These are phyloP conservation scores for Bubo scandiacus DNA, from an alignment of 2,113 vertebrate species.

Conservation along the genomic window DNA sequence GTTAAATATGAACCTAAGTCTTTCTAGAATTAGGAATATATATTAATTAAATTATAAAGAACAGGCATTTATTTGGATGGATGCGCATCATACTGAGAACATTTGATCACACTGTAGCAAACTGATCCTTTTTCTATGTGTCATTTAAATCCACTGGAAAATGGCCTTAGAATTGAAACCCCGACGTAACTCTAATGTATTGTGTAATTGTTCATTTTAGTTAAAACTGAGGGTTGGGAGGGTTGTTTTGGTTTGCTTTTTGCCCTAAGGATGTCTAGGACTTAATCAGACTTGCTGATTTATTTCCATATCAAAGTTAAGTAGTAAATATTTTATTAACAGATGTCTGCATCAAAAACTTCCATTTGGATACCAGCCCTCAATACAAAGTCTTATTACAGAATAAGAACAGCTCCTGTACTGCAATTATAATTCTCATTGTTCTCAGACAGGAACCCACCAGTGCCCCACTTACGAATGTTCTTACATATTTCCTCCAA, in stretches of 20 bases:
- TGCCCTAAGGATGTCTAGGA: neutral
- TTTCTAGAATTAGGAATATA: neutral
- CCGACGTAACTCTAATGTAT: neutral
- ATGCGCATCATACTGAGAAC: neutral
- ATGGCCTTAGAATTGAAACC: neutral
- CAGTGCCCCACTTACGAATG: constrained; percentile 32
- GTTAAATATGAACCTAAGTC: constrained; percentile 6
- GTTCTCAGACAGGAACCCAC: constrained; percentile 52
- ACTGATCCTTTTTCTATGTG: neutral
- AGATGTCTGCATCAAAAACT: constrained; percentile 27
- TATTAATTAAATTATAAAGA: constrained; percentile 16
- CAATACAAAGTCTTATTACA: neutral
- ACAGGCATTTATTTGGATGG: neutral
- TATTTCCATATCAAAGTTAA: constrained; percentile 59
- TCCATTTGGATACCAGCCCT: constrained; percentile 36
- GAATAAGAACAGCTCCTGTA: constrained; percentile 25
- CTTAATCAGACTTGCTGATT: neutral
- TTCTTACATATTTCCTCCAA: constrained; percentile 38
- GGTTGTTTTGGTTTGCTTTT: neutral
- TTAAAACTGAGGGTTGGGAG: neutral
- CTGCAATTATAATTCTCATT: constrained; percentile 26
- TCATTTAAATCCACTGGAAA: neutral
- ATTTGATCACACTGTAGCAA: neutral
- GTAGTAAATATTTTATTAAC: constrained; percentile 58
- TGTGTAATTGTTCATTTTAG: neutral